Evolutionary conservation across 2,113 vertebrate species (phyloP).

Genomic region (Noctilio leporinus): DNA sequence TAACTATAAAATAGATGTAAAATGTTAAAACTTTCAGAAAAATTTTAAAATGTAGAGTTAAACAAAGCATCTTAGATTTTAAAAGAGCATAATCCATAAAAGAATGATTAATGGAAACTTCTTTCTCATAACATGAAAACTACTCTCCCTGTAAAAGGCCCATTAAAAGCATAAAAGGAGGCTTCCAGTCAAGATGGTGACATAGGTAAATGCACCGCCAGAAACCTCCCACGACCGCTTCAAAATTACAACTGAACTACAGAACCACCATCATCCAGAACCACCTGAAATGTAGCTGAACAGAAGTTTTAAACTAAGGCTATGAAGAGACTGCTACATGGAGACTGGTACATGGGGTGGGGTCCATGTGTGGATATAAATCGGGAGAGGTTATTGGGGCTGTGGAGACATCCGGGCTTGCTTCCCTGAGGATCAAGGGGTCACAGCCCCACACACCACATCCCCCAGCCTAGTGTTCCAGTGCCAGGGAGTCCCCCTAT

Average conservation of each 20-base stretch:
- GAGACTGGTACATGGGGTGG: not conserved
- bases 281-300: not conserved
- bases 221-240: not conserved
- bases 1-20: not conserved
- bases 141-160: not conserved
- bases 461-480: not conserved
- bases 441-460: not conserved
- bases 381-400: not conserved
- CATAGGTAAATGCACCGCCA: not conserved
- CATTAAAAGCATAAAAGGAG: not conserved
- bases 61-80: not conserved
- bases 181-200: not conserved
- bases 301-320: not conserved
- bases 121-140: not conserved
- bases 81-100: not conserved
- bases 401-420: not conserved
- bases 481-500: not conserved
- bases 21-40: not conserved
- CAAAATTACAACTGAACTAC: not conserved
- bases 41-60: not conserved
- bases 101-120: not conserved
- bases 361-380: not conserved
- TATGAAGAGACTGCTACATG: not conserved
- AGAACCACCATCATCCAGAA: not conserved
- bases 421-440: not conserved